Conservation (phyloP, 2,888 invertebrate species). For the Maniola hyperantus region DNA sequence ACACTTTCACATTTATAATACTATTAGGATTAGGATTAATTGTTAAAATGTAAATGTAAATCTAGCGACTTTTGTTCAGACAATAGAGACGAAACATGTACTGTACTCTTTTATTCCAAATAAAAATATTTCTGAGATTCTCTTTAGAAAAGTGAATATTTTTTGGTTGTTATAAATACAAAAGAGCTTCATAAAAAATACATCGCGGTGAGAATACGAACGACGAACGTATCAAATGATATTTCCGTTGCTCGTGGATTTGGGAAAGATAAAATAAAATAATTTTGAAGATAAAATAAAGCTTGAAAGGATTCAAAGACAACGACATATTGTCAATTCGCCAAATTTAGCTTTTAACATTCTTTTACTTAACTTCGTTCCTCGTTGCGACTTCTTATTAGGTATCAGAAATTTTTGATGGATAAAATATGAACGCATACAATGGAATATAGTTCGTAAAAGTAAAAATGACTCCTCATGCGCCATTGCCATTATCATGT, state of each 20-base stretch:
- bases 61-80: no score
- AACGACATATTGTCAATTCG: constrained; percentile 2
- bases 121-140: background rate
- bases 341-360: background rate
- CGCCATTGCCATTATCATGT: background rate
- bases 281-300: constrained; percentile 16
- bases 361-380: background rate
- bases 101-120: background rate
- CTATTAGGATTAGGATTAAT: no score
- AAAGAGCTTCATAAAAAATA: constrained; percentile 11
- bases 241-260: constrained; percentile 8
- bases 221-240: constrained; percentile 4
- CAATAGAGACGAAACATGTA: background rate
- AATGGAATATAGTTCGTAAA: background rate
- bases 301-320: background rate
- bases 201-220: background rate
- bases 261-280: constrained; percentile 12
- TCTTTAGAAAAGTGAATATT: background rate
- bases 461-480: no score
- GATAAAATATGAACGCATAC: no score
- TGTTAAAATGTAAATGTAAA: no score
- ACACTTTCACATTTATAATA: no score
- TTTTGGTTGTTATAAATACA: background rate
- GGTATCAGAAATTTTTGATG: background rate
- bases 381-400: background rate